Percentiles rank a stretch among this genome's conserved stretches.
Conservation (phyloP, 1,140 invertebrate genomes). For the Pinna nobilis region DNA sequence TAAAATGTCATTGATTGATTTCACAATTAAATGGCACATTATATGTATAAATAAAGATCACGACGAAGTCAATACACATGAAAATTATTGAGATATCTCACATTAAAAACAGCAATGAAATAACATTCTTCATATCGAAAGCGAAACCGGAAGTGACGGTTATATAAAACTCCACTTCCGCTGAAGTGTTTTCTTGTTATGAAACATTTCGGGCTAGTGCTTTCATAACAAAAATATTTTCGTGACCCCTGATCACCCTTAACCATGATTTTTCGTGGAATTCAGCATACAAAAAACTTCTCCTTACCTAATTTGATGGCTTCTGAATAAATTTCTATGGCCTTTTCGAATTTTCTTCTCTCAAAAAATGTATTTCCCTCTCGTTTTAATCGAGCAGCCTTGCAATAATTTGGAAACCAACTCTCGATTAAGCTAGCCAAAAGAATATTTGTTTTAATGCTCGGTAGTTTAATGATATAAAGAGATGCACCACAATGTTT, state of each 20-base stretch:
- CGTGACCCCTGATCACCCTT: too few species aligned
- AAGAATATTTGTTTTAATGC: conserved; percentile 80
- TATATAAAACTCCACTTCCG: too few species aligned
- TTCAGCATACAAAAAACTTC: not conserved
- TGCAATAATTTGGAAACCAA: conserved; percentile 81
- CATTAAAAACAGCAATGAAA: too few species aligned
- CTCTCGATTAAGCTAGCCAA: conserved; percentile 81
- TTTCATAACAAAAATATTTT: conserved; percentile 4
- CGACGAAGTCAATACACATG: too few species aligned
- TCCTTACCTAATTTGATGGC: conserved; percentile 79
- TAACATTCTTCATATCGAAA: too few species aligned
- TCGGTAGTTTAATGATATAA: conserved; percentile 52
- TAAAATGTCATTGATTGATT: too few species aligned
- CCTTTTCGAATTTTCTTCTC: conserved; percentile 78
- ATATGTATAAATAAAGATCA: too few species aligned
- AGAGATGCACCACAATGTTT: conserved; percentile 65
- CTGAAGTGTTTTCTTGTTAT: not conserved
- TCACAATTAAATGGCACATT: too few species aligned
- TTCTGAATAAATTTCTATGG: conserved; percentile 81
- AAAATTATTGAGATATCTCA: too few species aligned
- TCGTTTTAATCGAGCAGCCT: conserved; percentile 79
- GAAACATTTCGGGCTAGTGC: conserved; percentile 8
- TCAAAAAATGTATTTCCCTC: conserved; percentile 81
- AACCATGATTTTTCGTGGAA: too few species aligned
- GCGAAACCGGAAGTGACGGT: too few species aligned